A percentile compares a stretch with the other conserved stretches of the same genome.
Evolutionary conservation across 2,888 invertebrate genomes (phyloP).

Genomic region (Drosophila prolongata): DNA sequence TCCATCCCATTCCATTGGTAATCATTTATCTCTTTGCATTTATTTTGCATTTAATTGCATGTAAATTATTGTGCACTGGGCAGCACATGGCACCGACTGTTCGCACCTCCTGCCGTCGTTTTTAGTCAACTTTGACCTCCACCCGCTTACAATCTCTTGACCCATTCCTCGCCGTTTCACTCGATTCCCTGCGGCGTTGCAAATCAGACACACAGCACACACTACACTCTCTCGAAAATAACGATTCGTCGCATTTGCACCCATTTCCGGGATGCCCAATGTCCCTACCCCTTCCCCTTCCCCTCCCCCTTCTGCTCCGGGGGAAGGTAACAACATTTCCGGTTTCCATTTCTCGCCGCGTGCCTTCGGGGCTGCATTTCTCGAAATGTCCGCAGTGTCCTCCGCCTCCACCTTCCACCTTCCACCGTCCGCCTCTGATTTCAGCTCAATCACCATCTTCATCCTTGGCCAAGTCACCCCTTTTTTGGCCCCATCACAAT

Average conservation of each 20-base stretch:
- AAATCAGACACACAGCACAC: constrained; percentile 40
- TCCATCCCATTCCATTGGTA: not conserved
- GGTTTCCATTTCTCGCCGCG: constrained; percentile 74
- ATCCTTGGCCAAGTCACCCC: constrained; percentile 40
- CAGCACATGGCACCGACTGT: constrained; percentile 39
- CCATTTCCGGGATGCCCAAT: constrained; percentile 61
- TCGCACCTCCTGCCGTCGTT: constrained; percentile 17
- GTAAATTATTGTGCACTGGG: constrained; percentile 65
- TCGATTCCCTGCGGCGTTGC: constrained; percentile 46
- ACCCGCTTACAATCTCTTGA: not conserved
- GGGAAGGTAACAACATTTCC: constrained; percentile 68
- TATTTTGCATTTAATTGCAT: constrained; percentile 67
- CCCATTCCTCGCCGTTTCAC: constrained; percentile 2
- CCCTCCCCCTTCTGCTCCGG: too few relatives aligned
- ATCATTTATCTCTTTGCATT: constrained; percentile 49
- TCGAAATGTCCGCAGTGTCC: constrained; percentile 67
- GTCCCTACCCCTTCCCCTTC: not conserved
- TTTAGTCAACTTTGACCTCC: not conserved
- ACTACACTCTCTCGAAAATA: constrained; percentile 10
- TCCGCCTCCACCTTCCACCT: not conserved
- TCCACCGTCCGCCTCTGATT: not conserved
- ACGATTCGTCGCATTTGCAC: constrained; percentile 68
- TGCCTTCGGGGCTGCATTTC: constrained; percentile 53
- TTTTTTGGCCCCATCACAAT: constrained; percentile 45
- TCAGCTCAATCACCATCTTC: constrained; percentile 41